phyloP scores from a whole-genome alignment of 2,797 vertebrate species.

The Catostomus latipinnis region DNA sequence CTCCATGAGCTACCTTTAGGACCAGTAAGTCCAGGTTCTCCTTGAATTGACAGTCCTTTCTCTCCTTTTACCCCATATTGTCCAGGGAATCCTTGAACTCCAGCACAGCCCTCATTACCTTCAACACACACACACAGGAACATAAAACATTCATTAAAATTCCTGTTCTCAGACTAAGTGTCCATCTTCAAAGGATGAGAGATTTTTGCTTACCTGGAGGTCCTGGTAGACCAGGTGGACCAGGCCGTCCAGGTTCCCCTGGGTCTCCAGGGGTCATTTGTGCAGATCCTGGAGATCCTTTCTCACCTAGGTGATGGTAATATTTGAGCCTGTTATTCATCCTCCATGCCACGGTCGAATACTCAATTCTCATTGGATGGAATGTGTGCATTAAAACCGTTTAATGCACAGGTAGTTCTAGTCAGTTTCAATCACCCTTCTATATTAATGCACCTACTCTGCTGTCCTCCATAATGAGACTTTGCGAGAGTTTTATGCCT shows the following conservation, averaged over 20 bases:
- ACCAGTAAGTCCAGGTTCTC: constrained; percentile 74
- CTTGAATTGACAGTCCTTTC: constrained; percentile 65
- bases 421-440: no score
- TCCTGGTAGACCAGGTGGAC: constrained; percentile 49
- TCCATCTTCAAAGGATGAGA: not conserved
- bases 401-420: no score
- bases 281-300: constrained; percentile 48
- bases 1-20: constrained; percentile 23
- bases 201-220: constrained; percentile 43
- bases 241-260: constrained; percentile 48
- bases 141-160: not conserved
- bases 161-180: not conserved
- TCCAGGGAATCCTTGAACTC: constrained; percentile 67
- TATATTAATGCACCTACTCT: no score
- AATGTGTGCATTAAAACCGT: no score
- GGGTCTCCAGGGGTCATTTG: constrained; percentile 45
- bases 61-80: constrained; percentile 69
- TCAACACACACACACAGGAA: not conserved
- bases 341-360: not conserved
- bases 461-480: no score
- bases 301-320: constrained; percentile 47
- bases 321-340: not conserved
- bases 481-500: no score
- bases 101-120: constrained; percentile 61
- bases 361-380: no score